Conservation (phyloP, 2,888 invertebrate genomes). For the Hetaerina titia region DNA sequence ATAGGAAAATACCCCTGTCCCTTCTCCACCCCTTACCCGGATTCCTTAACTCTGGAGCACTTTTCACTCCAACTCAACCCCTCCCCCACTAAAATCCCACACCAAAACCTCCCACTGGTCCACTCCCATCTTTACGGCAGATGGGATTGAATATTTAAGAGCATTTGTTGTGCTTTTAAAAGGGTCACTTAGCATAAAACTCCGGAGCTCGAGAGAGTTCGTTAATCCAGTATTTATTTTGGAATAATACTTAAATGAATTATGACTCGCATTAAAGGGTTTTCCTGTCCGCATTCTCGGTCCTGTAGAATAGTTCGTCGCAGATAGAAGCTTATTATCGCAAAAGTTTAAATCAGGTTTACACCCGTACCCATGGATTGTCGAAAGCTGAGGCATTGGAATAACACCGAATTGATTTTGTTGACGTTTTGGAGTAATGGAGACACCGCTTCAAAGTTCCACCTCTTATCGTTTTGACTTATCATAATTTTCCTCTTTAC, state of each 20-base stretch:
- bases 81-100: not conserved
- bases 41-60: not conserved
- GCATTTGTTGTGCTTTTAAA: conserved; percentile 27
- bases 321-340: not conserved
- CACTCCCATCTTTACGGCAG: not conserved
- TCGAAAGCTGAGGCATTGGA: not conserved
- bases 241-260: conserved; percentile 20
- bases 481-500: too few relatives aligned
- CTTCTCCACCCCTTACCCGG: not conserved
- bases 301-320: not conserved
- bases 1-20: not conserved
- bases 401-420: not conserved
- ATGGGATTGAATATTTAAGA: conserved; percentile 47
- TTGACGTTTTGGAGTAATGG: not conserved
- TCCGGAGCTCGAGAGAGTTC: not conserved
- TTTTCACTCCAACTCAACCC: not conserved
- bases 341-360: not conserved
- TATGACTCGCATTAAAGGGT: not conserved
- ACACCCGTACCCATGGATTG: not conserved
- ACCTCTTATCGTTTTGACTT: too few relatives aligned
- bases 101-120: not conserved
- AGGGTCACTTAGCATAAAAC: conserved; percentile 31
- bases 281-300: not conserved
- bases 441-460: too few relatives aligned
- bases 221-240: not conserved